Conservation (phyloP, 2,113 vertebrate genomes). For the Diglossa brunneiventris region DNA sequence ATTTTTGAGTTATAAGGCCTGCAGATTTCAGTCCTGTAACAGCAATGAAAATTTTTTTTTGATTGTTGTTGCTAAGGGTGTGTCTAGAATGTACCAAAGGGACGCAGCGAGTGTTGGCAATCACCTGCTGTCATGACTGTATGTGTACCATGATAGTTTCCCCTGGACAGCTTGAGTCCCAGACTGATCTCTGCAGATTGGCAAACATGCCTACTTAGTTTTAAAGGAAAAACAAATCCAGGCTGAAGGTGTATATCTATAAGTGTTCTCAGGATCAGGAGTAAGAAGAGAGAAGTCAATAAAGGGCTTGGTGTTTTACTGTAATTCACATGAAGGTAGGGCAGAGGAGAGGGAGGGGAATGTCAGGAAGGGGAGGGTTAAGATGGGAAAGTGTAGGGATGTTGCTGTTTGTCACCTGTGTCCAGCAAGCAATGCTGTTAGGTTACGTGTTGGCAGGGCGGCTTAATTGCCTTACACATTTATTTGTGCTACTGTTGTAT, state of each 20-base stretch:
- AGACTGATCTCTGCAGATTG: fast-evolving
- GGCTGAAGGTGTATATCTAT: not conserved
- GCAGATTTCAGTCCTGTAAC: not conserved
- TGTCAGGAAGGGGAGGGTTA: fast-evolving
- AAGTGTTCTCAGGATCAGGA: not conserved
- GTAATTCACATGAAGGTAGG: not conserved
- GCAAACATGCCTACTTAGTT: not conserved
- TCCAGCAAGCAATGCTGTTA: not conserved
- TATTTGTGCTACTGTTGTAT: not conserved
- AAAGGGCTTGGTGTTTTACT: not conserved
- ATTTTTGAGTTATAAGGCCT: not conserved
- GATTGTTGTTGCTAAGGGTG: not conserved
- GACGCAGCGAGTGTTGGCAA: fast-evolving
- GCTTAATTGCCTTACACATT: not conserved
- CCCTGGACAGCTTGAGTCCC: not conserved
- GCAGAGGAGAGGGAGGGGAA: not conserved
- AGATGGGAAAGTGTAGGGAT: not conserved
- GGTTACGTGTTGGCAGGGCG: fast-evolving
- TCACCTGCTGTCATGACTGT: not conserved
- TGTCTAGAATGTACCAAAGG: not conserved
- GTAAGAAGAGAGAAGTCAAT: not conserved
- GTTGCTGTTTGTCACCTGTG: not conserved
- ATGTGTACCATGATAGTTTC: not conserved
- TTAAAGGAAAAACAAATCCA: not conserved
- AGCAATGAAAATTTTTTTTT: not conserved